phyloP scores from a whole-genome alignment of 2,888 invertebrate species.

The Cataglyphis albicans region DNA sequence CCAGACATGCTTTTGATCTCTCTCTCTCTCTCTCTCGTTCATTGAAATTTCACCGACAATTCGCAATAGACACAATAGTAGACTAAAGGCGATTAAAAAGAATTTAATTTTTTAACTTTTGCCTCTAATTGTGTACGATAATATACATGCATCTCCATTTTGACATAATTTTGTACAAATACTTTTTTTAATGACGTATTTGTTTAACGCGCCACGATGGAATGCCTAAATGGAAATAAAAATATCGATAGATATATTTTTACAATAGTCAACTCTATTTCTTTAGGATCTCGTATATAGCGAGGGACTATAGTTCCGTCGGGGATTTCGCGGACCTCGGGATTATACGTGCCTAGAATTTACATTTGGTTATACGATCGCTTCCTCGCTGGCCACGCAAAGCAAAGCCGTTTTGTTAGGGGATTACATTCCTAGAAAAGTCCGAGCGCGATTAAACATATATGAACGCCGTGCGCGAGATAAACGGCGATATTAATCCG shows the following conservation, averaged over 20 bases:
- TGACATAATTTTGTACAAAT: not conserved
- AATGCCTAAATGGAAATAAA: constrained; percentile 12
- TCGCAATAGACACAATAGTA: not conserved
- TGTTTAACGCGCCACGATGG: not conserved
- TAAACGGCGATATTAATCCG: constrained; percentile 55
- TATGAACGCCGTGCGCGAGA: constrained; percentile 43
- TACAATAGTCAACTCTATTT: constrained; percentile 35
- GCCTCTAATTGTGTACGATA: not conserved
- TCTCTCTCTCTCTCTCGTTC: constrained; percentile 28
- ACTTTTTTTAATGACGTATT: not conserved
- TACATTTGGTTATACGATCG: constrained; percentile 53
- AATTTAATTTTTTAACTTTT: not conserved
- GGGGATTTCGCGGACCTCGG: constrained; percentile 48
- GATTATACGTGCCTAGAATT: constrained; percentile 57
- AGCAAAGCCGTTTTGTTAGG: constrained; percentile 52
- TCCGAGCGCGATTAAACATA: constrained; percentile 54
- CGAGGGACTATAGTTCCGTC: constrained; percentile 16
- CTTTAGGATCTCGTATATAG: not conserved
- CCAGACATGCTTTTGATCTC: constrained; percentile 43
- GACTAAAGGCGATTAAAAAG: not conserved
- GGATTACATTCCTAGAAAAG: constrained; percentile 53
- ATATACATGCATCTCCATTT: not conserved
- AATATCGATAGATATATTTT: constrained; percentile 27
- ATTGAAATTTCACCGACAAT: constrained; percentile 26
- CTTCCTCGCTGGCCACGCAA: constrained; percentile 52